Base-by-base conservation (phyloP, 1,140 invertebrate species). In the Helicoverpa armigera region DNA sequence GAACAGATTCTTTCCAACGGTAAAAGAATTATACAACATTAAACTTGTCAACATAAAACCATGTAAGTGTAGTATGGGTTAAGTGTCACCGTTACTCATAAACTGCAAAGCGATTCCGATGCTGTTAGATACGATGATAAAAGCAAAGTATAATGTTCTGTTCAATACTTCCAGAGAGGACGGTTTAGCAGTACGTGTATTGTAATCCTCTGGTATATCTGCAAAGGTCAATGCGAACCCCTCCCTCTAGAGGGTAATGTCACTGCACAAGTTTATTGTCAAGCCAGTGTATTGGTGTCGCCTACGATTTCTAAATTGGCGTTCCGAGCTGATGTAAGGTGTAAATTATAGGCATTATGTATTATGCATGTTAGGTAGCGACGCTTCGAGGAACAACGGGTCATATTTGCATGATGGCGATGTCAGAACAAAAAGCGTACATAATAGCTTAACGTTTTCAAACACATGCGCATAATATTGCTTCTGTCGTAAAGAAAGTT, bases 271-370 rank as follows among this genome's bases (percentile, higher is more conserved):
- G 73, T 75, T 60, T 75, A 63, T 63, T 75, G 35, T 75, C 73
- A 75, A 50, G 73, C 16, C 31, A 35, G 18, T 16, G 35, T 75
- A 75, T 63, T 48, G 58, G 73, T 75, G 73, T 61, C 73, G 43
- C 29, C 61, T 61, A 58, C 54, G 70, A 63, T 75, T 75, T 75
- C 73, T 75, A 75, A 75, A 75, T 75, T 51, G 73, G 48, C 35
- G 73, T 75, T 51, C 35, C 73, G 35, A 60, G 58, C 58, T 75
- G 73, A 75, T 61, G 73, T 75, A 75, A 75, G 73, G 73, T 61
- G 73, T 48, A 60, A 61, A 75, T 75, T 58, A 58, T 58, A 58
- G 72, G 72, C 54, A 60, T 74, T 74, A 74, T 74, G 72, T 74
- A 61, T 75, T 63, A 50, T 61, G 73, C 73, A 75, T 75, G 56